Evolutionary conservation across 2,888 invertebrate species (phyloP).

Genomic region (Acholoe squamosa): DNA sequence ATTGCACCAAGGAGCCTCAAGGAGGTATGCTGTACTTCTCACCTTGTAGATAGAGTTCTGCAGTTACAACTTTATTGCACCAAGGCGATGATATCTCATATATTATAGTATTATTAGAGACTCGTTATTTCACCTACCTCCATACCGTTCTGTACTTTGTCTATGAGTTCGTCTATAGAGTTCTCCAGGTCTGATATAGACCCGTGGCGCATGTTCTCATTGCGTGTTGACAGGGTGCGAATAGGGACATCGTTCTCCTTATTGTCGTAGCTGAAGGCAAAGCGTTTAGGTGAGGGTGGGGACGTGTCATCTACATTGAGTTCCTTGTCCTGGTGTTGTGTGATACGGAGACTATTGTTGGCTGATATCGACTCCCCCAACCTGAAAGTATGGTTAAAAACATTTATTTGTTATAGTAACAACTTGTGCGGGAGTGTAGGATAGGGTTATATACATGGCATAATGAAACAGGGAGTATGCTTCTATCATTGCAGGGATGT

Average conservation of each 20-base stretch:
- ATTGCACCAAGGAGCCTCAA: too few relatives aligned
- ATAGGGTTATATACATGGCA: too few relatives aligned
- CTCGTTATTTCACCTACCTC: conserved; percentile 72
- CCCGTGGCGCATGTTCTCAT: conserved; percentile 41
- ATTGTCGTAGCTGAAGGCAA: conserved; percentile 64
- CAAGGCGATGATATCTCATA: too few relatives aligned
- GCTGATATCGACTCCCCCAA: conserved; percentile 75
- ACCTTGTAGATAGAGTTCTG: too few relatives aligned
- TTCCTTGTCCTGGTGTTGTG: background rate
- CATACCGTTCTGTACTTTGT: conserved; percentile 77
- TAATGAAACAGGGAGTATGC: too few relatives aligned
- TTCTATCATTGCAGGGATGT: too few relatives aligned
- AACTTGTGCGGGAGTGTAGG: too few relatives aligned
- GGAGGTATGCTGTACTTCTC: too few relatives aligned
- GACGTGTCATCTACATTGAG: background rate
- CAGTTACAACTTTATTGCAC: too few relatives aligned
- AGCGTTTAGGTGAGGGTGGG: conserved; percentile 55
- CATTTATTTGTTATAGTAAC: too few relatives aligned
- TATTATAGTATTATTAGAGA: too few relatives aligned
- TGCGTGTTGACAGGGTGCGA: background rate
- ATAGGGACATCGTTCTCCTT: conserved; percentile 71
- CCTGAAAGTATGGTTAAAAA: too few relatives aligned
- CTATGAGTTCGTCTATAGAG: conserved; percentile 73
- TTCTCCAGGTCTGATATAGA: conserved; percentile 56
- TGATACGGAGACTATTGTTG: conserved; percentile 39